Conservation (phyloP, 2,797 vertebrate species). For the Astyanax mexicanus region DNA sequence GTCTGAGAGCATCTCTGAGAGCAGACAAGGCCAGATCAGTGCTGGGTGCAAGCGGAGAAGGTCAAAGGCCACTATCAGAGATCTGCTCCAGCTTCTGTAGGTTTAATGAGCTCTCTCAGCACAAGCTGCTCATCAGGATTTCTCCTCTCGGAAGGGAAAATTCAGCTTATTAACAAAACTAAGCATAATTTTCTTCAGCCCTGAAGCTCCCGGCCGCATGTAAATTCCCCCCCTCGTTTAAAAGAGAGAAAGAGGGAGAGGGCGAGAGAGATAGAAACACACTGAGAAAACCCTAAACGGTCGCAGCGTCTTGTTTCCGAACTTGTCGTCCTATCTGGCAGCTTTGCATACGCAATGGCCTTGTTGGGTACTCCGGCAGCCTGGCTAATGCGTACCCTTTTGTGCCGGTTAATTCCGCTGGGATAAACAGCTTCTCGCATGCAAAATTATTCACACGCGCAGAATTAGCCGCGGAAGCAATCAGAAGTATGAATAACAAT, state of each 20-base stretch:
- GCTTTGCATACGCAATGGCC: slow-evolving; percentile 78
- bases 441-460: slow-evolving; percentile 74
- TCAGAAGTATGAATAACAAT: slow-evolving; percentile 78
- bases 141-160: slow-evolving; percentile 33
- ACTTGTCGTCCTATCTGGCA: slow-evolving; percentile 75
- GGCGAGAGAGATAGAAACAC: background rate
- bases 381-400: slow-evolving; percentile 78
- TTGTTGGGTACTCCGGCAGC: slow-evolving; percentile 71
- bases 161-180: slow-evolving; percentile 69
- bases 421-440: slow-evolving; percentile 76
- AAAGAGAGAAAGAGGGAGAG: background rate
- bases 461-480: slow-evolving; percentile 81
- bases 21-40: slow-evolving; percentile 49
- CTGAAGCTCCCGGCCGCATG: slow-evolving; percentile 65
- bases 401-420: slow-evolving; percentile 72
- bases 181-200: slow-evolving; percentile 64
- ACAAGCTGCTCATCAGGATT: slow-evolving; percentile 28
- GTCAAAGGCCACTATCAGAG: slow-evolving; percentile 38
- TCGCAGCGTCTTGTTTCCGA: slow-evolving; percentile 72
- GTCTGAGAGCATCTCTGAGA: background rate
- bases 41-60: slow-evolving; percentile 30
- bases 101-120: slow-evolving; percentile 51
- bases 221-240: slow-evolving; percentile 66
- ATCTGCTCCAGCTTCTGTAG: slow-evolving; percentile 12
- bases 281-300: slow-evolving; percentile 8